phyloP scores from a whole-genome alignment of 2,888 invertebrate genomes.

The Patella caerulea region DNA sequence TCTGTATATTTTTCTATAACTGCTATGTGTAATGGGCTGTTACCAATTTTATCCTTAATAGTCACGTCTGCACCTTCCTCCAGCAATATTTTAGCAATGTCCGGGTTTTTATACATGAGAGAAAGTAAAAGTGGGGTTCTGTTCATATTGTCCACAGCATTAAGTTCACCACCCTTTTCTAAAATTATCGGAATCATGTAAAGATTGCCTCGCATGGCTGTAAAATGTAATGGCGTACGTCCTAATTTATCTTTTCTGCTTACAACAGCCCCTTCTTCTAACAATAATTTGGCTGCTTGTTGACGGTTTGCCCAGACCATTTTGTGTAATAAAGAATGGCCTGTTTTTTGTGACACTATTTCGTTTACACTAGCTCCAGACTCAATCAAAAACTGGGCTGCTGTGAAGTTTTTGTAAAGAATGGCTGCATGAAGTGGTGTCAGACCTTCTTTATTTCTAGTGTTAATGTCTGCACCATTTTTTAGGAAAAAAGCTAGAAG shows the following conservation, averaged over 20 bases:
- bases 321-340: slow-evolving; percentile 56
- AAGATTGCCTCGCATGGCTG: slow-evolving; percentile 47
- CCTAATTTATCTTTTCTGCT: slow-evolving; percentile 49
- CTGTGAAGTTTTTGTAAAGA: slow-evolving; percentile 48
- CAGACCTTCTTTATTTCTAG: slow-evolving; percentile 53
- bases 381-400: slow-evolving; percentile 52
- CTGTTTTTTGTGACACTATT: slow-evolving; percentile 47
- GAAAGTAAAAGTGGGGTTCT: slow-evolving; percentile 50
- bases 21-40: slow-evolving; percentile 57
- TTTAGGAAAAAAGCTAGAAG: slow-evolving; percentile 51
- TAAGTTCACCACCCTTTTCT: slow-evolving; percentile 48
- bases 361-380: slow-evolving; percentile 59
- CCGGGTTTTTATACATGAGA: slow-evolving; percentile 47
- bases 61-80: slow-evolving; percentile 50
- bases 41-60: slow-evolving; percentile 48
- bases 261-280: slow-evolving; percentile 50
- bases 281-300: slow-evolving; percentile 46
- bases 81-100: slow-evolving; percentile 43
- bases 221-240: slow-evolving; percentile 54
- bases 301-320: slow-evolving; percentile 50
- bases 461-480: slow-evolving; percentile 53
- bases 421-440: slow-evolving; percentile 51
- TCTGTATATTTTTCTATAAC: slow-evolving; percentile 49
- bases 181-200: slow-evolving; percentile 49
- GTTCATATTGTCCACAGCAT: slow-evolving; percentile 44